Base-by-base conservation (phyloP, 2,113 vertebrate species). In the Geothlypis trichas region DNA sequence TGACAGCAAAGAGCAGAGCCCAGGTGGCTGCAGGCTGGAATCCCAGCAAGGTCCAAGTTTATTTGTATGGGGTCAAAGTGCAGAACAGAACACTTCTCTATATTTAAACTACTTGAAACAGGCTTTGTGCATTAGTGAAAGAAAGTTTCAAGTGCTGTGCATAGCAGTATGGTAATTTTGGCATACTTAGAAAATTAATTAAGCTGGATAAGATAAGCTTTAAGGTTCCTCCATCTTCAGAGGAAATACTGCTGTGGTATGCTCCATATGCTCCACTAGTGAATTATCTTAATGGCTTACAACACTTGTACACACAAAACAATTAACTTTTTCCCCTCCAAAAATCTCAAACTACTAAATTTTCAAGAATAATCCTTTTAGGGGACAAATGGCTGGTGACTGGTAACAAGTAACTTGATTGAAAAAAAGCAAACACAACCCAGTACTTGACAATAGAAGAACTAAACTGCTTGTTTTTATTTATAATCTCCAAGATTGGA, bases 41-140 rank as follows among this genome's bases (percentile, higher is more conserved):
- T 37, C 81, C 37, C 72, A 69, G 54, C 20, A 47, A 90, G 72
- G 75, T 41, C 59, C 35, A 80, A 73, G 65, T 86, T 81, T 73
- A 84, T 89, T 81, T 88, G 46, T 33, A 30, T 15, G 33, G n/a
- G 86, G 86, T 81, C 89, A 80, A 93, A 90, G 90, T 84, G 68
- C 86, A 90, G 27, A 83, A 67, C 63, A 86, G 22, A 83, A 77
- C 21, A 51, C 39, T 58, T 27, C 39, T 46, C 62, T 44, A 0
- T 17, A 74, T 51, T 83, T 59, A 49, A 87, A 77, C 42, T 37
- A 44, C 39, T 71, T 39, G 14, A 69, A 93, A 86, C 1, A 15
- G 10, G 22, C 15, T 80, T 69, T 88, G 55, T 54, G 31, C 59
- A 31, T 15, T 4, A 77, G 26, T 19, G 14, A 90, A 68, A 65